A percentile compares a stretch with the other conserved stretches of the same genome.
These are phyloP conservation scores for Drosophila quadrilineata DNA, from an alignment of 1,140 invertebrate genomes.

Conservation along the genomic window DNA sequence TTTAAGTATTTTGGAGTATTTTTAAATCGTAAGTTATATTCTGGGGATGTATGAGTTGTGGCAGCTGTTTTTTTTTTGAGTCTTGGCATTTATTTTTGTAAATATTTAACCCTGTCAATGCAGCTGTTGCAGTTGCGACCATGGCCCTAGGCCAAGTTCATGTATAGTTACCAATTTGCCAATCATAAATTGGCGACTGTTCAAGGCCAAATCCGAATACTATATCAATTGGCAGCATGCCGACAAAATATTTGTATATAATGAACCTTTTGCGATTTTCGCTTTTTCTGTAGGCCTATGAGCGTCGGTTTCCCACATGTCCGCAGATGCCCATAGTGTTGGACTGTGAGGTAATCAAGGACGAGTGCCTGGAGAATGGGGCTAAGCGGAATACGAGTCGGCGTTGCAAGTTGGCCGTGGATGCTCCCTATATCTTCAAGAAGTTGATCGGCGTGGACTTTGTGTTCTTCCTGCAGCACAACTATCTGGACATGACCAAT, in stretches of 20 bases:
- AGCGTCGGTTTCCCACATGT: constrained; percentile 95
- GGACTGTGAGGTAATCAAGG: constrained; percentile 92
- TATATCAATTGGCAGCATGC: constrained; percentile 19
- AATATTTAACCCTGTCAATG: constrained; percentile 18
- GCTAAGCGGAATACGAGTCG: constrained; percentile 92
- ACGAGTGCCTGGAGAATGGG: constrained; percentile 90
- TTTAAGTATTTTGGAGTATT: too few species aligned
- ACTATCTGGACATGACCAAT: constrained; percentile 90
- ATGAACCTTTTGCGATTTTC: not conserved
- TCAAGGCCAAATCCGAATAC: constrained; percentile 41
- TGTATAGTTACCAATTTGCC: constrained; percentile 27
- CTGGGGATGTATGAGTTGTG: constrained; percentile 6
- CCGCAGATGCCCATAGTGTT: constrained; percentile 97
- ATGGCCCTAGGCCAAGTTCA: constrained; percentile 45
- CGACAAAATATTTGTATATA: not conserved
- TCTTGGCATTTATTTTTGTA: constrained; percentile 16
- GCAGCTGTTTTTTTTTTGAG: constrained; percentile 34
- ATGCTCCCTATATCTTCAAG: constrained; percentile 97
- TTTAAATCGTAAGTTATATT: too few species aligned
- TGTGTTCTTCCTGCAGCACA: constrained; percentile 96
- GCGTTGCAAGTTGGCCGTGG: constrained; percentile 95
- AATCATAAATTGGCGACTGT: constrained; percentile 45
- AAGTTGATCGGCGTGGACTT: constrained; percentile 97
- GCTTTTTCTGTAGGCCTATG: constrained; percentile 90
- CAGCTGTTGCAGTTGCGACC: not conserved